phyloP scores from a whole-genome alignment of 2,888 invertebrate genomes.

The Autographa pulchrina region DNA sequence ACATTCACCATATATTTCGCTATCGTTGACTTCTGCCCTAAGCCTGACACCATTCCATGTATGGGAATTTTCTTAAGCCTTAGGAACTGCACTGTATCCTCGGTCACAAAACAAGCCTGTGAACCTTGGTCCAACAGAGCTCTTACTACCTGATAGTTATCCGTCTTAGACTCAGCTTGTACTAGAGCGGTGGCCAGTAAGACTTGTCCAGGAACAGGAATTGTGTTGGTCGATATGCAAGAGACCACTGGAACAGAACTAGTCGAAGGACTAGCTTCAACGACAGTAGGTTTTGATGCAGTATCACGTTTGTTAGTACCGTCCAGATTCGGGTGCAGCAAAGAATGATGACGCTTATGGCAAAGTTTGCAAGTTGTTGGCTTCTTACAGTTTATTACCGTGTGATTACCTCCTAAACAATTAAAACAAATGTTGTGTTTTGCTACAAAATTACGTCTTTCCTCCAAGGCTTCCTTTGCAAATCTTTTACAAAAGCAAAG shows the following conservation, averaged over 20 bases:
- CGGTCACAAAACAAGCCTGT: conserved; percentile 54
- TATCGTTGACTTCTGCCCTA: conserved; percentile 26
- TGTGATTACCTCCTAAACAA: conserved; percentile 11
- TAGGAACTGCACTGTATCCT: conserved; percentile 46
- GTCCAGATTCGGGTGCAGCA: conserved; percentile 10
- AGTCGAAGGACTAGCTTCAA: neutral
- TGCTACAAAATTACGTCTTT: conserved; percentile 6
- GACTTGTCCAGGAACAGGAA: conserved; percentile 48
- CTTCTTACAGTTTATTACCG: conserved; percentile 3
- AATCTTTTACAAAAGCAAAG: conserved; percentile 50
- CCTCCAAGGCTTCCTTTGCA: conserved; percentile 16
- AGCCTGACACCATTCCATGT: conserved; percentile 25
- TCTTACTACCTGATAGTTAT: conserved; percentile 21
- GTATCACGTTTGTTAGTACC: neutral
- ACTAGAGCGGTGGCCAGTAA: conserved; percentile 36
- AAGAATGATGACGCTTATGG: conserved; percentile 13
- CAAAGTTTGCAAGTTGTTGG: conserved; percentile 7
- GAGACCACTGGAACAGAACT: conserved; percentile 2
- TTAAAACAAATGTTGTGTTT: conserved; percentile 10
- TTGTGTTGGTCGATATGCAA: conserved; percentile 19
- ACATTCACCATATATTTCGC: conserved; percentile 37
- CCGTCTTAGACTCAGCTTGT: conserved; percentile 30
- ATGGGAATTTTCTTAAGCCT: conserved; percentile 37
- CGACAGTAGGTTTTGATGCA: neutral
- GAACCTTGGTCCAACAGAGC: conserved; percentile 52